These are phyloP conservation scores for Platyrinchus mystaceus DNA, from an alignment of 2,797 vertebrate genomes.

Conservation along the genomic window DNA sequence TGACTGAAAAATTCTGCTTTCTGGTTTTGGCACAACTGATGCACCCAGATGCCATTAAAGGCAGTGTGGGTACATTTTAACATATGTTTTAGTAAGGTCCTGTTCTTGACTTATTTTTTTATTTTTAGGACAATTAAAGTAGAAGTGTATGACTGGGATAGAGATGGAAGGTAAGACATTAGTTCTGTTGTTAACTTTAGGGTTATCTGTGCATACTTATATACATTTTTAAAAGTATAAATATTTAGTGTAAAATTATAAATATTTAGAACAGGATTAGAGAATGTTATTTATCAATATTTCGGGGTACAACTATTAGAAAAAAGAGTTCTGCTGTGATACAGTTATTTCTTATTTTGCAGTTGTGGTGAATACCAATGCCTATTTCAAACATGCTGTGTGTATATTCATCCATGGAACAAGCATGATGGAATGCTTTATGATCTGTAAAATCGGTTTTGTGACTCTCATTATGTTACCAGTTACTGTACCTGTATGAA, in stretches of 20 bases:
- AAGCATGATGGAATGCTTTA: neutral
- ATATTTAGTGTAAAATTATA: neutral
- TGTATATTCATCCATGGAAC: neutral
- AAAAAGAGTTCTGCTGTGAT: neutral
- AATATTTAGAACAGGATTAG: neutral
- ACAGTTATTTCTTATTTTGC: neutral
- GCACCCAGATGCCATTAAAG: neutral
- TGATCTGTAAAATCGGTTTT: neutral
- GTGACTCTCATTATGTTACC: neutral
- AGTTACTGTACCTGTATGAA: neutral
- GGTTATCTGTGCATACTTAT: neutral
- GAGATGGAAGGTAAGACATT: conserved; percentile 88
- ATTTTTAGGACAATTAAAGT: conserved; percentile 88
- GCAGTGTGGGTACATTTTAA: neutral
- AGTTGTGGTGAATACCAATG: neutral
- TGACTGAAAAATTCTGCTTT: neutral
- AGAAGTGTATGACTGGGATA: conserved; percentile 93
- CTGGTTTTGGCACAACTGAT: neutral
- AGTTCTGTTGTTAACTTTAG: neutral
- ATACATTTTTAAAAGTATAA: neutral
- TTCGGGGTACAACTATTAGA: neutral
- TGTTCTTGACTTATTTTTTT: neutral
- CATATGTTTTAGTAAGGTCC: neutral
- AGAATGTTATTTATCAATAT: neutral
- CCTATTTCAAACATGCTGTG: neutral